Percentiles rank a stretch among this genome's conserved stretches.
These are phyloP conservation scores for Abrostola tripartita DNA, from an alignment of 2,888 invertebrate genomes.

Conservation along the genomic window DNA sequence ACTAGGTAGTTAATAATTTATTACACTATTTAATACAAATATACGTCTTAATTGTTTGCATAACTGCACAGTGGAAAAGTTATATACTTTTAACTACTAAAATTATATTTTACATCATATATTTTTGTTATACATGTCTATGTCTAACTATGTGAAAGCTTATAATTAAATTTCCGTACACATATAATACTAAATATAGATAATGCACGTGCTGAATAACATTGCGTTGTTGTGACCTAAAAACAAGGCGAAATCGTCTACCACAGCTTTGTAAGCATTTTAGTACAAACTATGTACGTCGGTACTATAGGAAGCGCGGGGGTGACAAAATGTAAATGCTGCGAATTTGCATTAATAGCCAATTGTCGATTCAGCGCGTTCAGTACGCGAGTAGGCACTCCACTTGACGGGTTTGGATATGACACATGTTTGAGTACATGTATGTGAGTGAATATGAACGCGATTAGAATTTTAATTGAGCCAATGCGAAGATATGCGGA, in stretches of 20 bases:
- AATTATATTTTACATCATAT: not conserved
- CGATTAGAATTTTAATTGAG: constrained; percentile 68
- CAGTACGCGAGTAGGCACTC: constrained; percentile 63
- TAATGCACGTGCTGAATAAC: constrained; percentile 60
- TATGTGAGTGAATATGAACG: constrained; percentile 66
- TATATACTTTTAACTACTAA: too few relatives aligned
- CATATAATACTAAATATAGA: constrained; percentile 29
- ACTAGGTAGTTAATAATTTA: too few relatives aligned
- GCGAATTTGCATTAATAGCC: constrained; percentile 79
- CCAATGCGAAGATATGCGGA: constrained; percentile 62
- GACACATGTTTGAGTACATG: constrained; percentile 79
- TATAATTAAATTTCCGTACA: constrained; percentile 15
- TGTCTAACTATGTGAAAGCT: not conserved
- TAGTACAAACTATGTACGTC: constrained; percentile 48
- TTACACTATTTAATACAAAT: too few relatives aligned
- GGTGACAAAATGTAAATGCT: constrained; percentile 68
- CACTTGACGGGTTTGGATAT: constrained; percentile 77
- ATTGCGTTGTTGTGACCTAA: constrained; percentile 71
- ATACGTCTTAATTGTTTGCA: too few relatives aligned
- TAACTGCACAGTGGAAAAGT: too few relatives aligned
- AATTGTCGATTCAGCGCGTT: constrained; percentile 79
- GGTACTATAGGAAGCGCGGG: constrained; percentile 53
- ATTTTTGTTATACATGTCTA: not conserved
- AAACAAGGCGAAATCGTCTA: constrained; percentile 65
- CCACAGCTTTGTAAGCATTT: constrained; percentile 66